Conservation (phyloP, 2,888 invertebrate genomes). For the Panzeria rudis region DNA sequence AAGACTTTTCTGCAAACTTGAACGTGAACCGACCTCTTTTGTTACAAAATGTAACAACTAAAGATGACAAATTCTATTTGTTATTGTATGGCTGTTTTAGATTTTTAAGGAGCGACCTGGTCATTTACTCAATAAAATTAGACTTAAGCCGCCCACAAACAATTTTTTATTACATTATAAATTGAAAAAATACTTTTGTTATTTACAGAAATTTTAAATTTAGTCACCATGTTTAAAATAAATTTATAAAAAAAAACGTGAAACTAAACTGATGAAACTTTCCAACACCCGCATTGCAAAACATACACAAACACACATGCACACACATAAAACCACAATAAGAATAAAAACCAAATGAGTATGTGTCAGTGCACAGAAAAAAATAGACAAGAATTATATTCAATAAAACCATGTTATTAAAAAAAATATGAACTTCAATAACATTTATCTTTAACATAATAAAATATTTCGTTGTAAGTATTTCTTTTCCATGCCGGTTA, state of each 20-base stretch:
- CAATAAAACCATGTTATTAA: too few species aligned
- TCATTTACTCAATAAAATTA: background rate
- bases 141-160: background rate
- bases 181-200: background rate
- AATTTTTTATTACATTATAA: conserved; percentile 11
- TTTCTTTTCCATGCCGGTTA: too few species aligned
- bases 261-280: conserved; percentile 43
- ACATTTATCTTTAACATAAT: too few species aligned
- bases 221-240: conserved; percentile 43
- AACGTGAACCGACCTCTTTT: background rate
- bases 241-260: conserved; percentile 10
- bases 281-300: conserved; percentile 57
- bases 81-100: background rate
- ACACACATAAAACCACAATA: conserved; percentile 12
- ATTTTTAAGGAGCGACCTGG: background rate
- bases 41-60: background rate
- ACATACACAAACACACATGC: background rate
- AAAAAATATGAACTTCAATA: too few species aligned
- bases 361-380: too few species aligned
- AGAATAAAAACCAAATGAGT: conserved; percentile 9
- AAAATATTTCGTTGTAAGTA: too few species aligned
- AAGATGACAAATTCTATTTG: background rate
- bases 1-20: background rate
- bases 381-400: too few species aligned
- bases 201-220: conserved; percentile 19